These are phyloP conservation scores for Synergus laeviventris DNA, from an alignment of 2,888 invertebrate species.

Conservation along the genomic window DNA sequence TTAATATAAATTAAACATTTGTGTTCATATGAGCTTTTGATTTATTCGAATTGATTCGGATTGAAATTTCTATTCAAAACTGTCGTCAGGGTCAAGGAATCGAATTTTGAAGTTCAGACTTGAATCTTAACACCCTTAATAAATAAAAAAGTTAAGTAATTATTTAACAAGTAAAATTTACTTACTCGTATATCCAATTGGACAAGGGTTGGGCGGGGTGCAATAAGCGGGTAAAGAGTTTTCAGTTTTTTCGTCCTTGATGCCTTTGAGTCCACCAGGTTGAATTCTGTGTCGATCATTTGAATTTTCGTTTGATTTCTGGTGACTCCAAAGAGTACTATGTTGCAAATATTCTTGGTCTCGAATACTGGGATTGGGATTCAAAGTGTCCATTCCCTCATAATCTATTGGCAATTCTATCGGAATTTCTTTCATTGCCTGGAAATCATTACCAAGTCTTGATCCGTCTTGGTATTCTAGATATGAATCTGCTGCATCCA, in stretches of 20 bases:
- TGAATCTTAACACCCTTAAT: no score
- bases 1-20: no score
- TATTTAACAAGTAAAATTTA: constrained; percentile 40
- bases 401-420: constrained; percentile 80
- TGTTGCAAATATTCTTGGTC: constrained; percentile 94
- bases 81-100: no score
- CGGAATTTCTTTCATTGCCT: constrained; percentile 70
- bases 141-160: no score
- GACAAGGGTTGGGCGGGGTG: constrained; percentile 99
- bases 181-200: constrained; percentile 91
- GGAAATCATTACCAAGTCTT: constrained; percentile 70
- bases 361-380: constrained; percentile 87
- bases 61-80: no score
- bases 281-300: constrained; percentile 74
- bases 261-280: constrained; percentile 77
- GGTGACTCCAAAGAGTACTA: constrained; percentile 85
- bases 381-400: constrained; percentile 83
- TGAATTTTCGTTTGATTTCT: constrained; percentile 80
- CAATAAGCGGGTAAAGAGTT: constrained; percentile 97
- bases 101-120: no score
- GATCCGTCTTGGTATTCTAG: constrained; percentile 80
- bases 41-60: no score
- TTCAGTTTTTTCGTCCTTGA: constrained; percentile 91
- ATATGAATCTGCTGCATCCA: constrained; percentile 81
- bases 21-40: no score